Conservation (phyloP, 2,888 invertebrate species). For the Callosobruchus maculatus region DNA sequence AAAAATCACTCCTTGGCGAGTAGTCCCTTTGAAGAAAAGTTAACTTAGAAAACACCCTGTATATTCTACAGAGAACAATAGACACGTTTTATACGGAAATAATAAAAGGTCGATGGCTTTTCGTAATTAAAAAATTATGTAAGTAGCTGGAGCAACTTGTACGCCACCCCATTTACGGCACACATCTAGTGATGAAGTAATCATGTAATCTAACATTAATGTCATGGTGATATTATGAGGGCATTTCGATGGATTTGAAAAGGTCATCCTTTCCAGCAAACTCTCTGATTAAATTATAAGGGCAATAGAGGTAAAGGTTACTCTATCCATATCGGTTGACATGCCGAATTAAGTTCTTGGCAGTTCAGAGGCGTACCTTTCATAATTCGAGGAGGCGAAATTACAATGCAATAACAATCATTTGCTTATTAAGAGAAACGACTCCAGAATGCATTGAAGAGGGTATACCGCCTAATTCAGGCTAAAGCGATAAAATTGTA, state of each 20-base stretch:
- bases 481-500: too few species aligned
- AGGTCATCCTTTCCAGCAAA: constrained; percentile 42
- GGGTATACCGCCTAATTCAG: too few species aligned
- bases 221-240: constrained; percentile 45
- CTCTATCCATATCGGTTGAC: constrained; percentile 38
- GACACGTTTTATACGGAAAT: too few species aligned
- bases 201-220: constrained; percentile 21
- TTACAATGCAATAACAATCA: background rate
- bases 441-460: too few species aligned
- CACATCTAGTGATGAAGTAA: background rate
- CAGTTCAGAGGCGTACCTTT: background rate
- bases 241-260: constrained; percentile 40
- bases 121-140: background rate
- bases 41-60: too few species aligned
- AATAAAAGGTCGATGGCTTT: background rate
- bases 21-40: too few species aligned
- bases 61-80: too few species aligned
- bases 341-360: constrained; percentile 21
- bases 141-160: background rate
- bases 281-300: constrained; percentile 46
- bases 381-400: background rate
- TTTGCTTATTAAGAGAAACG: too few species aligned
- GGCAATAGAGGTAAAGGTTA: constrained; percentile 46
- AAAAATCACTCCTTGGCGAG: too few species aligned
- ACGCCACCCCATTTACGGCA: background rate